Conservation (phyloP, 2,797 vertebrate species). For the Columba guinea region DNA sequence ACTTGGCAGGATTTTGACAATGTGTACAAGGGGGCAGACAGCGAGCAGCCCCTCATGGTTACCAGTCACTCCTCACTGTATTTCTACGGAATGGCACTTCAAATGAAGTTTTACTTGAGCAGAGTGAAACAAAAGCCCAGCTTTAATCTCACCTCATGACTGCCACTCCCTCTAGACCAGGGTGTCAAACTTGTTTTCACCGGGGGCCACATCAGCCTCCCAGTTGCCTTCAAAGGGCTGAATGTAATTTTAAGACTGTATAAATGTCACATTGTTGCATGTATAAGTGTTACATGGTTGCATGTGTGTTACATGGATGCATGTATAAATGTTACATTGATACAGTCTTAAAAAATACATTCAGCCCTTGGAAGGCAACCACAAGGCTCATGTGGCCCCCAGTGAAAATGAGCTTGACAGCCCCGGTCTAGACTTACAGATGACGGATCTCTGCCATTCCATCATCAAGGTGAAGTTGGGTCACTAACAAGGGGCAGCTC, state of each 20-base stretch:
- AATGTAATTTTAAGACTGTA: no score
- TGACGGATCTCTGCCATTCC: background rate
- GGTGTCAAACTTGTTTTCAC: no score
- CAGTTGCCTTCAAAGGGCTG: no score
- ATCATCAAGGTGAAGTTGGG: background rate
- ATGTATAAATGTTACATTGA: no score
- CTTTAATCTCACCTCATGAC: background rate
- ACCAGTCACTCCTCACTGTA: background rate
- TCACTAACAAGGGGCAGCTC: background rate
- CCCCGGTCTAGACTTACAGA: background rate
- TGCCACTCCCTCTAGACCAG: background rate
- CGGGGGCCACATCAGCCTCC: no score
- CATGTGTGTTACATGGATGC: no score
- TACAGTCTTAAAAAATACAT: no score
- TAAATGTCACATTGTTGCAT: no score
- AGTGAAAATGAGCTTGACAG: no score
- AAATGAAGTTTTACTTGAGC: background rate
- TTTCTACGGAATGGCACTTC: background rate
- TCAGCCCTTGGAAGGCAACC: no score
- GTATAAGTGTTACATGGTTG: no score
- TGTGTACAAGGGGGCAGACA: background rate
- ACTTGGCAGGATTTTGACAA: background rate
- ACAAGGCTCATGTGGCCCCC: no score
- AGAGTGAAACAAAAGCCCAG: background rate
- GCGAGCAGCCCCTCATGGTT: background rate